Base-by-base conservation (phyloP, 2,797 vertebrate genomes). In the Gephyroberyx darwinii region DNA sequence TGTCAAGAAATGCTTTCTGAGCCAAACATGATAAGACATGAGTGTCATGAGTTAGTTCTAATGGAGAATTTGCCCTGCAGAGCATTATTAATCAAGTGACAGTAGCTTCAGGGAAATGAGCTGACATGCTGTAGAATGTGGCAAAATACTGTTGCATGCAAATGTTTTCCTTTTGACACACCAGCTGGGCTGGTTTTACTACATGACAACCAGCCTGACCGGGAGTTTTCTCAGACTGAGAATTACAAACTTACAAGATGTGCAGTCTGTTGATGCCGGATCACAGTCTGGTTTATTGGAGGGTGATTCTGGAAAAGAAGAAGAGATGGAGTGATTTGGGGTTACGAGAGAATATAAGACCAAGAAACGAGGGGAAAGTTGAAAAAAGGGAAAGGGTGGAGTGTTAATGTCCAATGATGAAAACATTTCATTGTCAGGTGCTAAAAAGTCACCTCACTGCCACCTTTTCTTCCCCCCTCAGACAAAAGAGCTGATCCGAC, bases 401-500 rank as follows among this genome's bases (percentile, higher is more conserved):
- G 79, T 19, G 65, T 89, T 80, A 77, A 68, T 71, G 77, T 48
- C 39, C 68, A 51, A 71, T 50, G 82, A 82, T 88, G 86, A 90
- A 90, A 90, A 87, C 77, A 31, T 64, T 65, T 87, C 82, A 87
- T 86, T 93, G 90, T 91, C 75, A 83, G 80, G 83, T 58, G 77
- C 45, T 84, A 88, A 89, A 88, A 88, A 82, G 78, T 89, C 68
- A 71, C 64, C 79, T 89, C 81, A 86, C 72, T 71, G 60, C 68
- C 43, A 41, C 71, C 82, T 80, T 79, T 82, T 81, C 75, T 61
- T 81, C 75, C 80, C 78, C 68, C 52, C 22, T 74, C 69, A 74
- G 80, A 92, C 85, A 90, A 92, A 92, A 83, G 85, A 80, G 77
- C 81, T 63, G 80, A 92, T 87, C 86, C 56, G 56, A 89, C 80